Percentiles rank a stretch among this genome's conserved stretches.
These are phyloP conservation scores for Uropsilus gracilis DNA, from an alignment of 2,113 vertebrate species.

Conservation along the genomic window DNA sequence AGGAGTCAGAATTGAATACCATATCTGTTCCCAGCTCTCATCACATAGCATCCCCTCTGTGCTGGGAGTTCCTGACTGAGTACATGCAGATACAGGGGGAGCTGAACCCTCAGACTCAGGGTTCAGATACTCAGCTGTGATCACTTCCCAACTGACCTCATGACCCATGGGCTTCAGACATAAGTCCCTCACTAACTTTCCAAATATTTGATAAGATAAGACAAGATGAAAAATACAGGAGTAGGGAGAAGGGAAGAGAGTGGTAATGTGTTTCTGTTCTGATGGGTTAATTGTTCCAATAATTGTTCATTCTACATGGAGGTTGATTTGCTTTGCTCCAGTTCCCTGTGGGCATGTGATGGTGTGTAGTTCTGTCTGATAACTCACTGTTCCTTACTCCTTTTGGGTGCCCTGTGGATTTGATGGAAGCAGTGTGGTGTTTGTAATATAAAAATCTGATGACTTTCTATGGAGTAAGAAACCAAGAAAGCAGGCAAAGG, in stretches of 20 bases:
- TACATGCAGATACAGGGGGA: background rate
- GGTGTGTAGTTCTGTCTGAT: fast-evolving
- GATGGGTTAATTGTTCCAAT: background rate
- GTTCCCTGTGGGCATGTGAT: background rate
- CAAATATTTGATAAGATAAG: background rate
- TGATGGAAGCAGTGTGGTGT: background rate
- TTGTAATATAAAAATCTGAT: background rate
- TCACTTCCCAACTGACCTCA: background rate
- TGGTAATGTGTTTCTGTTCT: too few relatives aligned
- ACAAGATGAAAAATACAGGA: background rate
- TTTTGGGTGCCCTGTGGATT: background rate
- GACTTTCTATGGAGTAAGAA: background rate
- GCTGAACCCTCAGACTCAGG: background rate
- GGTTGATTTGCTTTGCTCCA: background rate
- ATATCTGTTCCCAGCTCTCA: background rate
- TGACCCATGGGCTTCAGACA: background rate
- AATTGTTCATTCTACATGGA: background rate
- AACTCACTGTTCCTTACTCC: background rate
- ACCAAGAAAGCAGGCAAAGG: too few relatives aligned
- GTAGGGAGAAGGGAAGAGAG: background rate
- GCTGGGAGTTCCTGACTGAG: too few relatives aligned
- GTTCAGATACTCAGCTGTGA: background rate
- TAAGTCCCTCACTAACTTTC: background rate
- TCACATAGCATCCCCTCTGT: background rate
- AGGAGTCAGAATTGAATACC: background rate